Evolutionary conservation across 2,113 vertebrate species (phyloP).

Genomic region (Clarias batrachus): DNA sequence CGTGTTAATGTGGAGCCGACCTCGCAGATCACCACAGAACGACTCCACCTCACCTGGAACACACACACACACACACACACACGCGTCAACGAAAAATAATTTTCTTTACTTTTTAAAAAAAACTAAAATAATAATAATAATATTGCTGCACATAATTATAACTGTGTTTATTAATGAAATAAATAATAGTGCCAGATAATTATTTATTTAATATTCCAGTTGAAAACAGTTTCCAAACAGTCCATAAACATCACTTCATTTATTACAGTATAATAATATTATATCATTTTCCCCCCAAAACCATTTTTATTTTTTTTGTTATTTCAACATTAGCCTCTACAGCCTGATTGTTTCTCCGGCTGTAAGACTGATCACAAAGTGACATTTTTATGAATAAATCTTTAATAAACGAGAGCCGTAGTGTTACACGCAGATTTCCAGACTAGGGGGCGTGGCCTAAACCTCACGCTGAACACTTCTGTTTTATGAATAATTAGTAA

Average conservation of each 20-base stretch:
- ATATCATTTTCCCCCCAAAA: not conserved
- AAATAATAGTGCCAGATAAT: not conserved
- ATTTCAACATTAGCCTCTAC: not conserved
- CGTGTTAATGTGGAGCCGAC: conserved; percentile 80
- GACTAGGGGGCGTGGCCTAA: too few species aligned
- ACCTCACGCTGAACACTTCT: not conserved
- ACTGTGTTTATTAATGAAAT: too few species aligned
- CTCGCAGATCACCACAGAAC: conserved; percentile 76
- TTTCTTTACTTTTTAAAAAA: not conserved
- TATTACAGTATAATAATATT: not conserved
- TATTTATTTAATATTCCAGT: not conserved
- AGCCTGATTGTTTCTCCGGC: not conserved
- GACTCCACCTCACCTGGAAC: conserved; percentile 78
- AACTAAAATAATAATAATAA: not conserved
- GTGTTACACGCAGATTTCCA: not conserved
- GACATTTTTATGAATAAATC: not conserved
- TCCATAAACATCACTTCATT: not conserved
- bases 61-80: conserved; percentile 32
- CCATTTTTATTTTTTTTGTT: not conserved
- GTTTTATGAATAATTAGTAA: not conserved
- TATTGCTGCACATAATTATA: too few species aligned
- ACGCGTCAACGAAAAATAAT: too few species aligned
- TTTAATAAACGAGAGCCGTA: not conserved
- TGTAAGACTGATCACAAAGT: not conserved
- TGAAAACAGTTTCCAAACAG: not conserved